These are phyloP conservation scores for Athalia circularis DNA, from an alignment of 2,888 invertebrate genomes.

Conservation along the genomic window DNA sequence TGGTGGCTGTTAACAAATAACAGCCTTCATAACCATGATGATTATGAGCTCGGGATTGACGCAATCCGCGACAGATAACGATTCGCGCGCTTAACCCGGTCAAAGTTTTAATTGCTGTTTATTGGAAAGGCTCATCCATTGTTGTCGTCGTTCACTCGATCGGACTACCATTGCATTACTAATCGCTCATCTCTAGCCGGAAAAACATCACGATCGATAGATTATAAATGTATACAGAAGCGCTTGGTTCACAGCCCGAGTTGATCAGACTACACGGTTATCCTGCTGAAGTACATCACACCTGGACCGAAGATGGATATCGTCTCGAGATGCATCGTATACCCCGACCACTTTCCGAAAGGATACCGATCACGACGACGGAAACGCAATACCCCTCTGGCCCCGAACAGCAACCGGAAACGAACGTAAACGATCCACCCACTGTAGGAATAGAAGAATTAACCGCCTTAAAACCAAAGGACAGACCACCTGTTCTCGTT, in stretches of 20 bases:
- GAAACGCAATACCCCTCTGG: background rate
- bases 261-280: constrained; percentile 73
- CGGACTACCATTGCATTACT: too few relatives aligned
- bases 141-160: too few relatives aligned
- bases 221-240: background rate
- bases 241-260: constrained; percentile 71
- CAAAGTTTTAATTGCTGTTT: too few relatives aligned
- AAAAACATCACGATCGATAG: background rate
- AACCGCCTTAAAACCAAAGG: background rate
- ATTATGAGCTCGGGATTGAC: too few relatives aligned
- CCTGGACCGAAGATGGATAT: constrained; percentile 75
- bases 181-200: too few relatives aligned
- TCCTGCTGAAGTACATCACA: constrained; percentile 72
- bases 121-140: too few relatives aligned
- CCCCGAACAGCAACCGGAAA: background rate
- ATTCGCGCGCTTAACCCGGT: too few relatives aligned
- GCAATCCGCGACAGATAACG: too few relatives aligned
- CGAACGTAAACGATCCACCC: background rate
- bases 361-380: background rate
- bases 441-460: background rate
- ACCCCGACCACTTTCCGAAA: constrained; percentile 55
- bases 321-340: constrained; percentile 74
- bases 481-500: constrained; percentile 63
- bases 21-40: too few relatives aligned
- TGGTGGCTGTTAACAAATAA: too few relatives aligned